These are phyloP conservation scores for Actinia equina DNA, from an alignment of 64 coral and sea anemone genomes.

Conservation along the genomic window DNA sequence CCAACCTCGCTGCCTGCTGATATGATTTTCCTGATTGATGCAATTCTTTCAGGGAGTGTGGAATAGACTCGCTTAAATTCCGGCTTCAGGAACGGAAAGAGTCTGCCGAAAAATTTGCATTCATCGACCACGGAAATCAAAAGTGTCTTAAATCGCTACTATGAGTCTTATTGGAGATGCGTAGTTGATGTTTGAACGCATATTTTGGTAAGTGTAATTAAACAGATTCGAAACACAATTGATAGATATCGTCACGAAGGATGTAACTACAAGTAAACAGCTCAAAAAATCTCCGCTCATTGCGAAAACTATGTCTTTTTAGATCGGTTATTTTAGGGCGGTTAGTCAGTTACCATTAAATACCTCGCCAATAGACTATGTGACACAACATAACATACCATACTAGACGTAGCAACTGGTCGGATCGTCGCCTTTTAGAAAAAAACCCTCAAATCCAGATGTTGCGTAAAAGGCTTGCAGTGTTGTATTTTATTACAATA, in stretches of 20 bases:
- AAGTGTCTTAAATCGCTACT: not conserved
- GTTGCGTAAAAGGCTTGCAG: not conserved
- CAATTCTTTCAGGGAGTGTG: not conserved
- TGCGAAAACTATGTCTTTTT: not conserved
- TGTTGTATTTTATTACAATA: not conserved
- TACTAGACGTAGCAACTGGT: not conserved
- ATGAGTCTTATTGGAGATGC: not conserved
- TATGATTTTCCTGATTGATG: not conserved
- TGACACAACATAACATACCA: not conserved
- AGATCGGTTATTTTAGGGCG: not conserved
- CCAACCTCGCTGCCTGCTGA: not conserved
- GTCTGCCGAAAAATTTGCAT: not conserved
- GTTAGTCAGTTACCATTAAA: not conserved
- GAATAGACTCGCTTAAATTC: not conserved
- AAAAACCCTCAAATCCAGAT: not conserved
- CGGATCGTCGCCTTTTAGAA: no score
- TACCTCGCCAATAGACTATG: not conserved
- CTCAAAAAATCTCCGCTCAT: not conserved
- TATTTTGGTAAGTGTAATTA: constrained; percentile 6
- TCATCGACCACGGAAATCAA: not conserved
- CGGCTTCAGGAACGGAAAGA: not conserved
- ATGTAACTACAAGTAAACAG: not conserved
- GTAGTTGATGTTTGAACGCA: not conserved
- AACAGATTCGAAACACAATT: not conserved
- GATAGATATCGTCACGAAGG: not conserved